Percentiles rank a stretch among this genome's conserved stretches.
These are phyloP conservation scores for Catostylus mosaicus DNA, from an alignment of 30 jellyfish, hydroid and myxozoan species.

Conservation along the genomic window DNA sequence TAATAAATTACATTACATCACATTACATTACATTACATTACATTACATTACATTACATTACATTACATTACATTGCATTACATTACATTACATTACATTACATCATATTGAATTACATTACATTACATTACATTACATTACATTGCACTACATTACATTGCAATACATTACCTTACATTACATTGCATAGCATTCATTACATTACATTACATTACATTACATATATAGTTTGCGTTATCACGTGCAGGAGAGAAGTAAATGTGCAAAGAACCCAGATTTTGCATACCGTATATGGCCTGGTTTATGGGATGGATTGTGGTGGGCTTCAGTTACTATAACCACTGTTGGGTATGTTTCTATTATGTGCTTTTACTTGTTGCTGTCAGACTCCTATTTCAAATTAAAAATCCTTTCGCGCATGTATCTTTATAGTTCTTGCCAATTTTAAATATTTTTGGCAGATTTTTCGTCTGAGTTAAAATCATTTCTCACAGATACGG, in stretches of 20 bases:
- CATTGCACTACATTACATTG: neutral
- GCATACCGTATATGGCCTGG: slow-evolving; percentile 54
- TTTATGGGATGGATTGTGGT: slow-evolving; percentile 72
- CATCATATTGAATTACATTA: neutral
- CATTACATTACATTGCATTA: neutral
- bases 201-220: neutral
- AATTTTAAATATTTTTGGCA: too few relatives aligned
- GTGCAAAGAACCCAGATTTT: slow-evolving; percentile 12
- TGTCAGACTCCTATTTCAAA: neutral
- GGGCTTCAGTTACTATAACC: slow-evolving; percentile 70
- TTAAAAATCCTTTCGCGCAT: neutral
- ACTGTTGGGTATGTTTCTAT: slow-evolving; percentile 49
- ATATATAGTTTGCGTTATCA: neutral
- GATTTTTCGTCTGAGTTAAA: too few relatives aligned
- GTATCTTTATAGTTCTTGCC: neutral
- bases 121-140: neutral
- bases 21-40: neutral
- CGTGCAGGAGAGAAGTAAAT: slow-evolving; percentile 34
- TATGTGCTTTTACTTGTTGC: neutral
- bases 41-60: neutral
- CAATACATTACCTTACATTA: neutral
- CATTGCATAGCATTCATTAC: neutral
- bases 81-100: neutral
- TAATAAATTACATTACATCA: neutral
- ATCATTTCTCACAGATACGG: slow-evolving; percentile 55